Evolutionary conservation across 2,113 vertebrate species (phyloP).

Genomic region (Tragelaphus scriptus): DNA sequence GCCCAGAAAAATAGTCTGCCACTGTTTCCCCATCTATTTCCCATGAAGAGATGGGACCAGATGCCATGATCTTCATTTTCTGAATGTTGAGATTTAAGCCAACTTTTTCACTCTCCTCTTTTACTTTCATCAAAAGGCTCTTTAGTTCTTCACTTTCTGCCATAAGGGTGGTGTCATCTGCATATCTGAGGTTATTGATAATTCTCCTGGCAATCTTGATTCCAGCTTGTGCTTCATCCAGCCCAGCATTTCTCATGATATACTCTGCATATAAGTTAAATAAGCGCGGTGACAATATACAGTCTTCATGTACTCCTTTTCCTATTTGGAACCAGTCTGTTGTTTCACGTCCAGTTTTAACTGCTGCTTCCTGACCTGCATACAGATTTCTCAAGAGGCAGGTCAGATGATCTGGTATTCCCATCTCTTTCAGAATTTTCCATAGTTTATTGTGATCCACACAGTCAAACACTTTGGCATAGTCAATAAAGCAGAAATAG

Average conservation of each 20-base stretch:
- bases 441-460: background rate
- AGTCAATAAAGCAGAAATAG: background rate
- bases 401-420: background rate
- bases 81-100: background rate
- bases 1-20: background rate
- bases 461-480: background rate
- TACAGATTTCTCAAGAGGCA: background rate
- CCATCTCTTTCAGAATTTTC: background rate
- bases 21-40: background rate
- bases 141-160: background rate
- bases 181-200: background rate
- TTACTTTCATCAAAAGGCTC: background rate
- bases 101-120: background rate
- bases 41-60: rapidly evolving
- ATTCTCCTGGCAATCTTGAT: rapidly evolving
- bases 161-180: background rate
- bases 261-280: background rate
- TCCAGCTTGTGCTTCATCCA: background rate
- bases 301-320: background rate
- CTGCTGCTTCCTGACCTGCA: background rate
- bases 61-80: background rate
- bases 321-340: background rate
- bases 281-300: background rate
- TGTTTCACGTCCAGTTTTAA: background rate
- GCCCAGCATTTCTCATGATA: background rate